Conservation (phyloP, 2,113 vertebrate genomes). For the Halichoerus grypus region DNA sequence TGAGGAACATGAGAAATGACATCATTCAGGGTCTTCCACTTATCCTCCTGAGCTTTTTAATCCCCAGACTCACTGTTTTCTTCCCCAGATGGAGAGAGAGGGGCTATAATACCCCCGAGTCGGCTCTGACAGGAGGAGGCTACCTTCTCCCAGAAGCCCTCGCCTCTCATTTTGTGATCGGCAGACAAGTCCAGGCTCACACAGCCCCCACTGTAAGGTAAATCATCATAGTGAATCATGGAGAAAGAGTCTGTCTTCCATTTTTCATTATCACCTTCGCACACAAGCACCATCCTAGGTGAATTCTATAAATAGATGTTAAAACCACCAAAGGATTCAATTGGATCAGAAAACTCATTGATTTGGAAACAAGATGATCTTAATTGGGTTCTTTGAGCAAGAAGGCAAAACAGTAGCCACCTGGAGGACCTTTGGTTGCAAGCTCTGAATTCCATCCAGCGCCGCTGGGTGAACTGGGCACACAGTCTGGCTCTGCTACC, state of each 20-base stretch:
- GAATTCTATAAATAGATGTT: not conserved
- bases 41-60: not conserved
- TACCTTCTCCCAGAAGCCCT: not conserved
- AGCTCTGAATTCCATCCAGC: not conserved
- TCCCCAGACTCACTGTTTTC: not conserved
- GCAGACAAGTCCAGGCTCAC: not conserved
- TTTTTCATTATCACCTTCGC: not conserved
- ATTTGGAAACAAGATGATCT: not conserved
- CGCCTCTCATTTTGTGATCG: not conserved
- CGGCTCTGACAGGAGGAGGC: not conserved
- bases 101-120: not conserved
- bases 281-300: not conserved
- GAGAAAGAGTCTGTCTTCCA: not conserved
- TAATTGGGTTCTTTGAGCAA: not conserved
- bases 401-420: not conserved
- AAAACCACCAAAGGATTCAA: not conserved
- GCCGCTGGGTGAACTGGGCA: not conserved
- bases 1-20: not conserved
- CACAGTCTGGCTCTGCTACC: not conserved
- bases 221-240: not conserved
- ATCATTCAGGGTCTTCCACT: not conserved
- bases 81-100: not conserved
- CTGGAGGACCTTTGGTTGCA: not conserved
- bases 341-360: not conserved
- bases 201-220: not conserved